Base-by-base conservation (phyloP, 23 tunicate species). In the Clavelina lepadiformis region DNA sequence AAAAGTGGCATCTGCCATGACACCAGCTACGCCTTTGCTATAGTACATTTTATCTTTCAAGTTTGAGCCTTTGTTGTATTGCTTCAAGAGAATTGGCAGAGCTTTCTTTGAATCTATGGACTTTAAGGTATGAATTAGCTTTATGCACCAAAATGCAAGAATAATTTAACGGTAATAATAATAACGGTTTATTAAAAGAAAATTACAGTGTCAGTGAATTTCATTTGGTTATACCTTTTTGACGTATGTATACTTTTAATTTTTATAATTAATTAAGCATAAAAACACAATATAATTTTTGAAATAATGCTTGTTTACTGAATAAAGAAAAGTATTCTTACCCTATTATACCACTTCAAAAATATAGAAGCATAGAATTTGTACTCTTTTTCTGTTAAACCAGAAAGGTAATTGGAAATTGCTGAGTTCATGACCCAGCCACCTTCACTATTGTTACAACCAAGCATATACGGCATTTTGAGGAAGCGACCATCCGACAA, bases 391-490 rank as follows among this genome's bases (percentile, higher is more conserved):
- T 41, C 49, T 8, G 13, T 41, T 11, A 15, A 11, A 15, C 49
- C 49, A 8, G 11, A 11, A 11, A 41, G 15, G 49, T 41, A 41
- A 8, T 11, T 8, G 15, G 49, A 15, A 15, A 41, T 15, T 8
- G 49, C 15, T 15, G 15, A 8, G 49, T 41, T 41, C 49, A 41
- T 41, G 13, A 41, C 15, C 49, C 49, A 41, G 49, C 49, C 49
- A 41, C 49, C 49, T 41, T 41, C 49, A 41, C 49, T 41, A 15
- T 15, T 41, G 49, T 41, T 41, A 15, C 49, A 41, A 41, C 49
- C 49, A 11, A 41, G 15, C 49, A 41, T 11, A 15, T 41, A 41
- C 11, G 49, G 49, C 11, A 41, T 41, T 15, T 41, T 41, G 13
- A 15, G 15, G 13, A 41, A 8, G 11, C 49, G 49, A 15, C 49